Base-by-base conservation (phyloP, 1,140 invertebrate species). In the Acromyrmex heyeri region DNA sequence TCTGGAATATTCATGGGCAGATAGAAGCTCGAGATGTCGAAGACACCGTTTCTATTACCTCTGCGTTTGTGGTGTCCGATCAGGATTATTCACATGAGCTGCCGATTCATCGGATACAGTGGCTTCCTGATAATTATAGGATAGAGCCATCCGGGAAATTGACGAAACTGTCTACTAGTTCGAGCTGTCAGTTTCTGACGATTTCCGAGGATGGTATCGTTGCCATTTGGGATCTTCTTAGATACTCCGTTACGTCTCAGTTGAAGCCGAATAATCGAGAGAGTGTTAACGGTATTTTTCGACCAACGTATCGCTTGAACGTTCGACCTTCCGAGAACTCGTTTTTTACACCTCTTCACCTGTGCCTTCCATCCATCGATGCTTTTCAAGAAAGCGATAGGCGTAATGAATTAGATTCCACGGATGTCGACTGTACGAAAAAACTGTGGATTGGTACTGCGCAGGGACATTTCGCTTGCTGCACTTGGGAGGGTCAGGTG, bases 201-300 rank as follows among this genome's bases (percentile, higher is more conserved):
- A 95, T 95, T 61, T 96, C 96, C 24, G 95, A 96, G 75, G 97
- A 97, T 90, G 97, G 97, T 2, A 95, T 92, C 0, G 94, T 97
- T 18, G 94, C 96, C 27, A 96, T 97, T 90, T 98, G 97, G 97
- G 96, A 97, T 94, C 92, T 97, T 44, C 92, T 78, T 21, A 91
- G 67, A 69, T 79, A 79, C 38, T 69, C 85, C 38, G 57, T 69
- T n/a, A 79, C 7, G 24, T 61, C 38, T 8, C 53, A 34, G 38
- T 5, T 69, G 14, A 27, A 34, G 4, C 48, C 57, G 27, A 61
- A 18, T 16, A 27, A 55, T 12, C 27, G 38, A 1, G 18, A 75
- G 3, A 18, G 44, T 24, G 0, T 78, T 2, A 55, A 79, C 38
- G 73, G 75, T 12, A n/a, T 24, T 12, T 67, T 91, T n/a, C 73